Conservation (phyloP, 1,140 invertebrate species). For the Chironomus striatipennis region DNA sequence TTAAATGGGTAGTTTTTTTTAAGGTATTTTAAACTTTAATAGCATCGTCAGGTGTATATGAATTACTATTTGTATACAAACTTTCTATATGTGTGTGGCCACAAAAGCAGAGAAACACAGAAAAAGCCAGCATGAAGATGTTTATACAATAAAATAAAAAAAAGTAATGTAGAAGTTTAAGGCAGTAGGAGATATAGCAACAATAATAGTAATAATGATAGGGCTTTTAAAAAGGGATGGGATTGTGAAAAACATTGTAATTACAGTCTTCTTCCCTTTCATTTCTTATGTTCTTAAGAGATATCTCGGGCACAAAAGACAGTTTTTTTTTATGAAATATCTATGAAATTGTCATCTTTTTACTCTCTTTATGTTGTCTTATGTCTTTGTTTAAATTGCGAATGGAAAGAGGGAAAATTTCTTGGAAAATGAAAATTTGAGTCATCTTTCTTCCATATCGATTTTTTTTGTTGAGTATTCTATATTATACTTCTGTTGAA, state of each 20-base stretch:
- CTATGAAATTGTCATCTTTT: not conserved
- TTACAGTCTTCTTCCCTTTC: too few relatives aligned
- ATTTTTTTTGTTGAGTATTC: too few relatives aligned
- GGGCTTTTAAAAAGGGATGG: not conserved
- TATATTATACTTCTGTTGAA: too few relatives aligned
- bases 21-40: not conserved
- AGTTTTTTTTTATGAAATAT: not conserved
- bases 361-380: not conserved
- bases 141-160: too few relatives aligned
- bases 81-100: not conserved
- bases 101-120: not conserved
- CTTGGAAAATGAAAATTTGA: too few relatives aligned
- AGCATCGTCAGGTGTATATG: slow-evolving; percentile 2
- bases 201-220: not conserved
- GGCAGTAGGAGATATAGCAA: not conserved
- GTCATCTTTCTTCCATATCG: too few relatives aligned
- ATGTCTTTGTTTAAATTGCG: not conserved
- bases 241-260: not conserved
- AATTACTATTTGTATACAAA: not conserved
- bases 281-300: too few relatives aligned
- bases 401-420: too few relatives aligned
- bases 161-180: not conserved
- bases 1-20: not conserved
- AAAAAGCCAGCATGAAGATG: not conserved
- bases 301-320: too few relatives aligned